Conservation (phyloP, 2,113 vertebrate species). For the Arothron firmamentum region DNA sequence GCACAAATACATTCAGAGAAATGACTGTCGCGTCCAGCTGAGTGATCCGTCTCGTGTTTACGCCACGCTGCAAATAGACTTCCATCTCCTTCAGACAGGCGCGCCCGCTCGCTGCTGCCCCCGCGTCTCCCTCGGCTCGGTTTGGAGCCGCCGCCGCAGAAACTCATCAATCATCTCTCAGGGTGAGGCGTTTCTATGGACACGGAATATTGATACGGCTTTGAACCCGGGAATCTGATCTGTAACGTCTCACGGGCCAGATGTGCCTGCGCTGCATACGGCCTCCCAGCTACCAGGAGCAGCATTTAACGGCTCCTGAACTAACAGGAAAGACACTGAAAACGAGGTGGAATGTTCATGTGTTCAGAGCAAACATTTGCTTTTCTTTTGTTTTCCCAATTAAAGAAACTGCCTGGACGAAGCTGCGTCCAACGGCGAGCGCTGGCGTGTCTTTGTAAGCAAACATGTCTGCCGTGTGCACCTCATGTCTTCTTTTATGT, state of each 20-base stretch:
- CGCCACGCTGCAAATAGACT: slow-evolving; percentile 55
- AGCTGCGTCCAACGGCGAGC: neutral
- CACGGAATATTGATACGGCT: slow-evolving; percentile 64
- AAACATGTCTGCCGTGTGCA: neutral
- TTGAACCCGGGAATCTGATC: slow-evolving; percentile 63
- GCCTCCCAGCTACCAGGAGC: slow-evolving; percentile 24
- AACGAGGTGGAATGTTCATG: neutral
- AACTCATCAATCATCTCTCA: slow-evolving; percentile 68
- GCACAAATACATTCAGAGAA: slow-evolving; percentile 30
- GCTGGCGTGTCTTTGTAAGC: neutral
- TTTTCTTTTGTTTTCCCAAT: slow-evolving; percentile 5
- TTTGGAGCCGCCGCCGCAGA: slow-evolving; percentile 50
- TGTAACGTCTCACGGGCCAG: slow-evolving; percentile 49
- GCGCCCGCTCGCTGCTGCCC: slow-evolving; percentile 44
- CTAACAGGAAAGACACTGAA: neutral
- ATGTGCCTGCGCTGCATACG: slow-evolving; percentile 45
- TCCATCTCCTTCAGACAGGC: slow-evolving; percentile 39
- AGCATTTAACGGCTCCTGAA: slow-evolving; percentile 26
- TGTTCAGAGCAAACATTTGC: slow-evolving; percentile 6
- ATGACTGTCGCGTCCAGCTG: slow-evolving; percentile 31
- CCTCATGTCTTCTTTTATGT: neutral
- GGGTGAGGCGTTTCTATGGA: slow-evolving; percentile 52
- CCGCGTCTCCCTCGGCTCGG: slow-evolving; percentile 50
- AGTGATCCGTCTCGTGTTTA: slow-evolving; percentile 56
- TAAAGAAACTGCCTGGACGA: neutral